phyloP scores from a whole-genome alignment of 1,140 invertebrate genomes.

The Cyclargus thomasi region DNA sequence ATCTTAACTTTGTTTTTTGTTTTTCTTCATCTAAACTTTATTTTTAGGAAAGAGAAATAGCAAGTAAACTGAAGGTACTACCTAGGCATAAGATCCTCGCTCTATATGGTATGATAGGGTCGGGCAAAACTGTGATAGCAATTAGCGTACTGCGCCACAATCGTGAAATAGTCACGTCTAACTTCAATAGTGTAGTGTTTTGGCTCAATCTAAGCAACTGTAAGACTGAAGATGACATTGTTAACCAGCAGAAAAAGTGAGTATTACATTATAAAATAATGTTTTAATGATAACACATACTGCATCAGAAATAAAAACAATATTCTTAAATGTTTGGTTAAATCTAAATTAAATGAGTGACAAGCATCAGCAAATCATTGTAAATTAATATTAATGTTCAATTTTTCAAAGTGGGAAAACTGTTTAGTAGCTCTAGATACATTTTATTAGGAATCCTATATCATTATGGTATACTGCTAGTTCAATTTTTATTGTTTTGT shows the following conservation, averaged over 20 bases:
- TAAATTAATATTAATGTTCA: no score
- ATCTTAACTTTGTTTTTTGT: no score
- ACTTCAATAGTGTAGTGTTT: slow-evolving; percentile 63
- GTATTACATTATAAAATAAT: slow-evolving; percentile 22
- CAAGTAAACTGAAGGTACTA: slow-evolving; percentile 47
- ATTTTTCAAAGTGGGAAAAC: no score
- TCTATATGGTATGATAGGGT: slow-evolving; percentile 81
- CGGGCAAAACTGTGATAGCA: slow-evolving; percentile 82
- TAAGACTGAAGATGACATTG: slow-evolving; percentile 65
- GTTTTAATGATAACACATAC: background rate
- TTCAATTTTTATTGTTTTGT: no score
- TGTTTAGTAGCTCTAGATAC: no score
- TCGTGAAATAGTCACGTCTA: slow-evolving; percentile 60
- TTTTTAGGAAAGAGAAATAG: slow-evolving; percentile 64
- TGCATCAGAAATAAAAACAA: no score
- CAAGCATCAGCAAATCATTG: no score
- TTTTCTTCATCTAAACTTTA: background rate
- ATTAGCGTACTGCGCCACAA: slow-evolving; percentile 76
- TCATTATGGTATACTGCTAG: no score
- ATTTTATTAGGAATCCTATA: no score
- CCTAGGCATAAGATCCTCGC: slow-evolving; percentile 74
- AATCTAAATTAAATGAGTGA: no score
- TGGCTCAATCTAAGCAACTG: slow-evolving; percentile 71
- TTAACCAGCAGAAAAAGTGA: slow-evolving; percentile 60
- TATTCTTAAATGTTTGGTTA: no score